Conservation (phyloP, 2,888 invertebrate genomes). For the Sphaerophoria taeniata region DNA sequence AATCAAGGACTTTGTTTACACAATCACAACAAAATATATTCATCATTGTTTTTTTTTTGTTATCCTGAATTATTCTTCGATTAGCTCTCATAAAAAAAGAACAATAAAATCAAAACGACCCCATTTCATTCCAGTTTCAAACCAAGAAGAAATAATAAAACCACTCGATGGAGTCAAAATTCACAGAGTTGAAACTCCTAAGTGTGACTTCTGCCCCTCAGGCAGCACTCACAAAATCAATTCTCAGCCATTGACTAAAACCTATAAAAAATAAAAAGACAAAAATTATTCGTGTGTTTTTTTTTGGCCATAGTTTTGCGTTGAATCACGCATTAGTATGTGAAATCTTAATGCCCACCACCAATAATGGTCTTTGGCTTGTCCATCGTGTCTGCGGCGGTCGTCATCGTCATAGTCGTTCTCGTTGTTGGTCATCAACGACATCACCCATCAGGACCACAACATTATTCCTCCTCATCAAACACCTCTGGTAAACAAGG, state of each 20-base stretch:
- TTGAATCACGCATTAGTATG: conserved; percentile 58
- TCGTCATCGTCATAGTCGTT: too few relatives aligned
- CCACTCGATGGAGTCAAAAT: conserved; percentile 17
- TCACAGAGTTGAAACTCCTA: conserved; percentile 10
- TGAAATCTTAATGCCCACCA: conserved; percentile 14
- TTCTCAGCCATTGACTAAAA: conserved; percentile 27
- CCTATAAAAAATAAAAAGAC: conserved; percentile 34
- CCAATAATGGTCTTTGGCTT: conserved; percentile 1
- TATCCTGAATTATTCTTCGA: background rate
- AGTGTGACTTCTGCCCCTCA: conserved; percentile 41
- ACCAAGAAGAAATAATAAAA: background rate
- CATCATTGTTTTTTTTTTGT: background rate
- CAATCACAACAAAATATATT: too few relatives aligned
- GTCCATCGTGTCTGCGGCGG: too few relatives aligned
- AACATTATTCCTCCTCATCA: conserved; percentile 47
- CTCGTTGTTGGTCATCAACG: background rate
- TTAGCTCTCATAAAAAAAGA: conserved; percentile 24
- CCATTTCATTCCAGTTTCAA: conserved; percentile 6
- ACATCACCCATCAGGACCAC: conserved; percentile 8
- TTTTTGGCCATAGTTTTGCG: conserved; percentile 51
- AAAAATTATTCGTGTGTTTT: conserved; percentile 53
- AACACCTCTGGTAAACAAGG: conserved; percentile 50
- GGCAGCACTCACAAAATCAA: conserved; percentile 41
- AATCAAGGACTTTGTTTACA: too few relatives aligned
- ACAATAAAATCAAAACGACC: conserved; percentile 35